A percentile compares a stretch with the other conserved stretches of the same genome.
phyloP scores from a whole-genome alignment of 2,888 invertebrate species.

The Orchesella flavescens region DNA sequence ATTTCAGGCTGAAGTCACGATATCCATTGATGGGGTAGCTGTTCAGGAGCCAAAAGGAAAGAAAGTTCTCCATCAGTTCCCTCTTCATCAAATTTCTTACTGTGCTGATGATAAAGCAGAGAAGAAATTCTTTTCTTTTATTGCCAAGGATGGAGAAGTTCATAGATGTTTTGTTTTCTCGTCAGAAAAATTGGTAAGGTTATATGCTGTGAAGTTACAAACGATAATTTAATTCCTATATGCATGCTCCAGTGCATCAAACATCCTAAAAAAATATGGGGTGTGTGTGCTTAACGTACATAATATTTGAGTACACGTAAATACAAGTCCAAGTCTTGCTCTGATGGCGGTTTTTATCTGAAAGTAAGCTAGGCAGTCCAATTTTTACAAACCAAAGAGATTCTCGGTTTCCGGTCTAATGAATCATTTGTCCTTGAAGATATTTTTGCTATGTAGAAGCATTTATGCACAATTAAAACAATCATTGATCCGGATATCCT shows the following conservation, averaged over 20 bases:
- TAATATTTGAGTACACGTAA: no score
- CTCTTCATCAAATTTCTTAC: conserved; percentile 97
- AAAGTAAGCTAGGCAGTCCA: no score
- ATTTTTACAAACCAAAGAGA: no score
- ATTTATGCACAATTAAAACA: conserved; percentile 31
- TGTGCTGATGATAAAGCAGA: conserved; percentile 99
- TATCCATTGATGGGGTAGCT: conserved; percentile 96
- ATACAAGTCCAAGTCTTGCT: no score
- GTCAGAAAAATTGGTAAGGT: conserved; percentile 88
- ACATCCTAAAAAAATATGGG: no score
- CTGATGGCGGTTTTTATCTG: no score
- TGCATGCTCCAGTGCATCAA: neutral
- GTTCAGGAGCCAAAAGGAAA: conserved; percentile 84
- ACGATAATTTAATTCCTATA: neutral
- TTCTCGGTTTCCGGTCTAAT: conserved; percentile 49
- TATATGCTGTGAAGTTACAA: neutral
- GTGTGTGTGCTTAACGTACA: no score
- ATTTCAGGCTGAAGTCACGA: conserved; percentile 84
- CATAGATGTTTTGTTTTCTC: conserved; percentile 98
- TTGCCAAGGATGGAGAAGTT: conserved; percentile 85
- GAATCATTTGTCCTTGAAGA: conserved; percentile 46
- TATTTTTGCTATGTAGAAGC: neutral
- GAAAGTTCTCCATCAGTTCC: conserved; percentile 92
- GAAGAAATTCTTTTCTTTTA: conserved; percentile 96
- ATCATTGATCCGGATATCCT: conserved; percentile 56